phyloP scores from a whole-genome alignment of 2,113 vertebrate species.

The Cavia aperea region DNA sequence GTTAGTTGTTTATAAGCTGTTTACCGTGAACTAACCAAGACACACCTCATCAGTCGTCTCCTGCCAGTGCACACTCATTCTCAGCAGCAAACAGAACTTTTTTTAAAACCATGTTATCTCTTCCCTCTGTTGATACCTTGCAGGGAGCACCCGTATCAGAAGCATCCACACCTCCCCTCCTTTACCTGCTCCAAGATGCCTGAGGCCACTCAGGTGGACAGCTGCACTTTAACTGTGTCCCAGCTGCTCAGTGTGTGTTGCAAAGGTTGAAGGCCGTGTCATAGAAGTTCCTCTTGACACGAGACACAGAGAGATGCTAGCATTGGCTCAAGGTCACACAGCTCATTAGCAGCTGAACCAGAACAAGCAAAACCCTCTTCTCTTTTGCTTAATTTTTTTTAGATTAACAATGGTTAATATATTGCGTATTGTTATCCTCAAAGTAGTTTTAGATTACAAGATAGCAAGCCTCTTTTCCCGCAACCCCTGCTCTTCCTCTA shows the following conservation, averaged over 20 bases:
- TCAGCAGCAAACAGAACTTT: neutral
- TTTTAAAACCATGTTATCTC: neutral
- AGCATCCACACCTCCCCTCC: neutral
- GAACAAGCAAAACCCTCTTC: neutral
- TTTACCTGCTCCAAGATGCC: neutral
- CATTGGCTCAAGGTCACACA: neutral
- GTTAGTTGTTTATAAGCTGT: neutral
- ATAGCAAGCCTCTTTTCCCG: no score
- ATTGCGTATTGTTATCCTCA: no score
- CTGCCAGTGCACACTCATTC: no score
- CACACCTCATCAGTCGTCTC: neutral
- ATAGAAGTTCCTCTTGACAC: neutral
- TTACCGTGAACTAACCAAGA: neutral
- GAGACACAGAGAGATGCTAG: neutral
- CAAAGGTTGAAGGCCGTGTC: neutral
- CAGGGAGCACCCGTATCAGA: neutral
- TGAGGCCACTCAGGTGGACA: neutral
- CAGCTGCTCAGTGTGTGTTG: neutral
- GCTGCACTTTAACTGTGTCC: neutral
- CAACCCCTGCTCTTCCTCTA: neutral
- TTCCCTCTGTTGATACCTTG: neutral
- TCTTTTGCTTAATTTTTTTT: neutral
- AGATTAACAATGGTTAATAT: no score
- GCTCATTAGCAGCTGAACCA: neutral
- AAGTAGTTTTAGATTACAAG: no score